Percentiles rank a stretch among this genome's conserved stretches.
phyloP scores from a whole-genome alignment of 2,797 vertebrate species.

The Melanitta fusca region DNA sequence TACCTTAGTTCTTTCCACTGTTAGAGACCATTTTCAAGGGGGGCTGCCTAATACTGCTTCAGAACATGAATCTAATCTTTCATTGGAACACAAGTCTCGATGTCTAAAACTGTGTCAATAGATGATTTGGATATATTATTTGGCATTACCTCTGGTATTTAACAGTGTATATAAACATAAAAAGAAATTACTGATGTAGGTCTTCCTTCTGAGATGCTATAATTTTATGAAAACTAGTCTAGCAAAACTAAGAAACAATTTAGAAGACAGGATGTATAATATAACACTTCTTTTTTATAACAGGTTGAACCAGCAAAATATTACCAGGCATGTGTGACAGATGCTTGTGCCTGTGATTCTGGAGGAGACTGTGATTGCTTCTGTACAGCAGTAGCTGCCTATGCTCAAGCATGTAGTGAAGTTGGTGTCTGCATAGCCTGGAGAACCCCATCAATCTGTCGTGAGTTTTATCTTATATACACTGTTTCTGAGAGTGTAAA shows the following conservation, averaged over 20 bases:
- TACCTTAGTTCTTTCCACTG: background rate
- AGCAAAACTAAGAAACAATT: background rate
- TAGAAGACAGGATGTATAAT: background rate
- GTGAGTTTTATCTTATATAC: slow-evolving; percentile 82
- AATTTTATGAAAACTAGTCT: background rate
- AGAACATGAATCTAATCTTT: background rate
- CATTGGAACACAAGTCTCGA: background rate
- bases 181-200: background rate
- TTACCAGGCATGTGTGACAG: slow-evolving; percentile 90
- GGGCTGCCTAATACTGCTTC: background rate
- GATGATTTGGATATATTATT: background rate
- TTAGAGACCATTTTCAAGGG: background rate
- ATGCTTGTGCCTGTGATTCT: slow-evolving; percentile 90
- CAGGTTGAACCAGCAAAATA: slow-evolving; percentile 90
- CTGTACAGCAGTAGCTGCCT: slow-evolving; percentile 91
- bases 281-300: background rate
- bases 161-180: background rate
- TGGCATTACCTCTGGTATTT: background rate
- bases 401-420: slow-evolving; percentile 88
- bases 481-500: background rate
- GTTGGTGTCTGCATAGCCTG: slow-evolving; percentile 86
- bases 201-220: background rate
- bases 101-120: background rate
- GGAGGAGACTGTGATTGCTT: slow-evolving; percentile 95
- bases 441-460: slow-evolving; percentile 90